Conservation (phyloP, 2,797 vertebrate genomes). For the Rhinella marina region DNA sequence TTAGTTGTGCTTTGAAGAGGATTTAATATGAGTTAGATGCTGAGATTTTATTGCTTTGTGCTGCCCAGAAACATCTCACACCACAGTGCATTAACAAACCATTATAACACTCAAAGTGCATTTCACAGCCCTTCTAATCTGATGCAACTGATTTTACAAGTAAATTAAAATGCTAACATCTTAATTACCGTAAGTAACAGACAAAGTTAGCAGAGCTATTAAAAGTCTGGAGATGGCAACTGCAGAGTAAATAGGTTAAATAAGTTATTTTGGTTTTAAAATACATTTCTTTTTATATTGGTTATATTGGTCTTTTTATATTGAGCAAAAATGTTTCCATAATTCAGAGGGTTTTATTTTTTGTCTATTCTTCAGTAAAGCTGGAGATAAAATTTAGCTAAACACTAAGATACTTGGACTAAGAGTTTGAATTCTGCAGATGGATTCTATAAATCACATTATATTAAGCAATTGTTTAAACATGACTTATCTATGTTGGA, state of each 20-base stretch:
- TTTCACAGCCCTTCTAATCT: conserved; percentile 29
- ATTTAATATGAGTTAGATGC: conserved; percentile 29
- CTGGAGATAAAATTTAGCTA: too few species aligned
- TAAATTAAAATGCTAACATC: conserved; percentile 38
- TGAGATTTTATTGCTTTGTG: conserved; percentile 19
- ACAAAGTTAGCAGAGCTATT: conserved; percentile 40
- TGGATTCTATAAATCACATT: too few species aligned
- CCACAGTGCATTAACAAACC: conserved; percentile 36
- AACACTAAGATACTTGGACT: neutral
- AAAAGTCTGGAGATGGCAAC: conserved; percentile 34
- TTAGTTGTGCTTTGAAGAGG: neutral
- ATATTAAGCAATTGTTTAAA: too few species aligned
- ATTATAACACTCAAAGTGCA: conserved; percentile 22
- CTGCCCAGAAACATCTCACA: conserved; percentile 16
- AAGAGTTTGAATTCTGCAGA: neutral
- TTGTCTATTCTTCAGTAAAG: neutral
- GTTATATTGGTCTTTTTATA: too few species aligned
- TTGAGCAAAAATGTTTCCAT: neutral
- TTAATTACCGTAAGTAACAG: conserved; percentile 45
- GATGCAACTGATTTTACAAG: conserved; percentile 38
- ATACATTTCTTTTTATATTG: neutral
- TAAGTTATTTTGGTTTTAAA: neutral
- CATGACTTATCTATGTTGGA: too few species aligned
- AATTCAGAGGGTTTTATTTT: neutral
- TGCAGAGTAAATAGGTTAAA: neutral